Percentiles rank a stretch among this genome's conserved stretches.
These are phyloP conservation scores for Tamandua tetradactyla DNA, from an alignment of 2,797 vertebrate genomes.

Conservation along the genomic window DNA sequence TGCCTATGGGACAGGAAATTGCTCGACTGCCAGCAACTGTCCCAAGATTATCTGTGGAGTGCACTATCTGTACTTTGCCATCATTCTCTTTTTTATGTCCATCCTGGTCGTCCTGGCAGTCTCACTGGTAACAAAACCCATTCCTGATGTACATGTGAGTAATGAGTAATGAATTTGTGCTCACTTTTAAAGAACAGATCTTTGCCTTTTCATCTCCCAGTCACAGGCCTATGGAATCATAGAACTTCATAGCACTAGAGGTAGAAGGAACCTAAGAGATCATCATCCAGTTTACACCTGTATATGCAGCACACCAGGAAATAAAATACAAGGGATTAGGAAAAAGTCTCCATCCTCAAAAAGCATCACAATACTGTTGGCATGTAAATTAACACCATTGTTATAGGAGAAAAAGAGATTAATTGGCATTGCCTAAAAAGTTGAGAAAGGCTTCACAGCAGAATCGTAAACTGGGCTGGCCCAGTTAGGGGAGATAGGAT, in stretches of 20 bases:
- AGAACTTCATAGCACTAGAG: neutral
- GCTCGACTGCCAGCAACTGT: conserved; percentile 88
- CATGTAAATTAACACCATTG: neutral
- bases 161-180: neutral
- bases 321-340: neutral
- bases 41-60: conserved; percentile 94
- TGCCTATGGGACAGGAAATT: conserved; percentile 91
- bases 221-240: neutral
- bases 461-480: neutral
- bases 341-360: neutral
- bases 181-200: neutral
- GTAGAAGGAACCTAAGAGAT: neutral
- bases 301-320: neutral
- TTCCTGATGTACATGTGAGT: conserved; percentile 93
- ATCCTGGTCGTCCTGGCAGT: conserved; percentile 87
- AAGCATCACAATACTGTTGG: neutral
- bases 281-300: neutral
- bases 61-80: conserved; percentile 96
- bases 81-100: conserved; percentile 90
- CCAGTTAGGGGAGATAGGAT: neutral
- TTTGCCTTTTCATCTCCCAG: neutral
- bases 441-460: neutral
- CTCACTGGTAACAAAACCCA: conserved; percentile 94
- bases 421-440: neutral
- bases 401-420: neutral